Evolutionary conservation across 2,888 invertebrate species (phyloP), one percentile per base, ranked within the genome.

Genomic region (Lasioglossum marginatum): DNA sequence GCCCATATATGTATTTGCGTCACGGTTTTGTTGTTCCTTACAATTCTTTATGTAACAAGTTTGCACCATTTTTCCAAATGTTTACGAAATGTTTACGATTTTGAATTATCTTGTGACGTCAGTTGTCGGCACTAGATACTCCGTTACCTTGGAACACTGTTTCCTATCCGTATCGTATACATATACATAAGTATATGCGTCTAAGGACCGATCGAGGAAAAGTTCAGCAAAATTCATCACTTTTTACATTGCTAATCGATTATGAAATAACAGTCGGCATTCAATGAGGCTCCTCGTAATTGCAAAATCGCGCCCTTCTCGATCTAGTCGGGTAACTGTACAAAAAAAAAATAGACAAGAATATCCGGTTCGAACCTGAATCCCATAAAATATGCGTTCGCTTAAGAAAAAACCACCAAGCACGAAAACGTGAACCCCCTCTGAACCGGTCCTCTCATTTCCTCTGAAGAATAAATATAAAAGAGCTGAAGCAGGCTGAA

Each of bases 351-450:
- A 68, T 60, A 70, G 74, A 85, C 79, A 34, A 48, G 82, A 60
- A 86, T 87, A 82, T 82, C 82, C 85, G 74, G 79, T 88, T 87
- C 70, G n/a, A 19, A 23, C 27, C 48, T 14, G 79, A 37, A 40
- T 57, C 27, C 14, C 74, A 14, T 71, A 70, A 23, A 34, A 40
- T 63, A 73, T 48, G 40, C 57, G 37, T 14, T 40, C 71, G 57
- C 2, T 16, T 19, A 43, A 63, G 80, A 80, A 48, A 82, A 81
- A 79, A 83, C 27, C 34, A 83, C 14, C 12, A 52, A 3, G 66
- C 5, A 31, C 37, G 31, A 63, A 73, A 71, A 40, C 31, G 34
- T 43, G 48, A 74, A 76, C 72, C 70, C 45, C 52, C 23, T 34
- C 40, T 10, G 16, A 88, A 85, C 82, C 77, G 60, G 81, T 83